phyloP scores from a whole-genome alignment of 2,797 vertebrate genomes.

The Spheniscus humboldti region DNA sequence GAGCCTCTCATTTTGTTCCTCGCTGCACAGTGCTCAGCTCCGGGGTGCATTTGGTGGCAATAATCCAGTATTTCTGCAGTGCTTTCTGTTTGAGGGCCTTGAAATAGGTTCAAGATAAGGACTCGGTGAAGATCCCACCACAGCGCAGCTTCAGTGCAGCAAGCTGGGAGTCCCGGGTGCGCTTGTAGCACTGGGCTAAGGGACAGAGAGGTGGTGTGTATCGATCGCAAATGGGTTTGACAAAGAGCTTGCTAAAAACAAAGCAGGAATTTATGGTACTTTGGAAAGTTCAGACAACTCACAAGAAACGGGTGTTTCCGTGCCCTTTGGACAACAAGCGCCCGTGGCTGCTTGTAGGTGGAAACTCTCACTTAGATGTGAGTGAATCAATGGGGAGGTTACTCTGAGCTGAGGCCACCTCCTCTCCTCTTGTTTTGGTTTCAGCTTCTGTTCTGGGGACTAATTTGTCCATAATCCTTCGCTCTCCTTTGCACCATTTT shows the following conservation, averaged over 20 bases:
- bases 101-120: not conserved
- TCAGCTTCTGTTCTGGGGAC: not conserved
- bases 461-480: not conserved
- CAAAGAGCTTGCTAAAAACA: not conserved
- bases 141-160: not conserved
- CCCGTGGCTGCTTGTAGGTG: accelerated
- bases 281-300: not conserved
- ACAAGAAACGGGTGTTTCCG: not conserved
- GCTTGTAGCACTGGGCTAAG: not conserved
- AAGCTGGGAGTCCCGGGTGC: not conserved
- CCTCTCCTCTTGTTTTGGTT: not conserved
- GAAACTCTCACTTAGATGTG: not conserved
- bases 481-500: not conserved
- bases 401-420: not conserved
- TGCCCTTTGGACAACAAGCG: not conserved
- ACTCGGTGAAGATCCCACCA: not conserved
- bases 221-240: not conserved
- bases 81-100: not conserved
- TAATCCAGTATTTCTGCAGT: not conserved
- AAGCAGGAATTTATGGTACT: not conserved
- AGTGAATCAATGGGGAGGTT: not conserved
- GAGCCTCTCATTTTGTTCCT: not conserved
- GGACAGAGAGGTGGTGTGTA: not conserved
- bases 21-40: accelerated
- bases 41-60: not conserved